Base-by-base conservation (phyloP, 53 echinoderm and acorn worm genomes). In the Paracentrotus lividus region DNA sequence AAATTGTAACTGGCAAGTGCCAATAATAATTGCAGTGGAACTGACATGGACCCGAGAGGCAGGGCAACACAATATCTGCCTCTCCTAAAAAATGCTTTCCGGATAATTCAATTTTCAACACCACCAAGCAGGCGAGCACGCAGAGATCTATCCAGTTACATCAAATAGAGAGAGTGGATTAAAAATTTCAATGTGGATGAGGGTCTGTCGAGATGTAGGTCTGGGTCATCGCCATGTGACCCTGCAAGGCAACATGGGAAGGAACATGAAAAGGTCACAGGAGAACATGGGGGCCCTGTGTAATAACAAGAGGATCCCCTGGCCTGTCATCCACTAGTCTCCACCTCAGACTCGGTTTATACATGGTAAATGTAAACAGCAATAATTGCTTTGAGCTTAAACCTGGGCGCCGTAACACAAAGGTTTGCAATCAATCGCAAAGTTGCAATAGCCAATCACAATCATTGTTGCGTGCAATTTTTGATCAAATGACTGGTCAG, bases 1-100 rank as follows among this genome's bases (percentile, higher is more conserved):
- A 72, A 72, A 72, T 72, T 40, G 72, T 72, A 72, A 72, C 72
- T 72, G 72, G 72, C 72, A 72, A 72, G 72, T 72, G 72, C 72
- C 72, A 72, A 72, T 72, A 72, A 72, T 36, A 40, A 36, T 72
- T 72, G 36, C 72, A 72, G 18, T 32, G 72, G 72, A 36, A 40
- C 72, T 72, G 72, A 72, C 72, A 72, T 36, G 72, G 72, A 21
- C 36, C 36, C 36, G 13, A 32, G 18, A 38, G 40, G 36, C 72
- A 16, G 40, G 36, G 72, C 72, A 72, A 72, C 72, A 72, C 40
- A 72, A 72, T 72, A 72, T 72, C 72, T 38, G 72, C 72, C 72
- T 36, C 72, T 72, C 38, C 72, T 32, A 36, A 72, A 38, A 72
- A 72, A 72, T 72, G 72, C 72, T 72, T 72, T 72, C 72, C 72